Conservation (phyloP, 23 tunicate genomes). For the Styela clava region DNA sequence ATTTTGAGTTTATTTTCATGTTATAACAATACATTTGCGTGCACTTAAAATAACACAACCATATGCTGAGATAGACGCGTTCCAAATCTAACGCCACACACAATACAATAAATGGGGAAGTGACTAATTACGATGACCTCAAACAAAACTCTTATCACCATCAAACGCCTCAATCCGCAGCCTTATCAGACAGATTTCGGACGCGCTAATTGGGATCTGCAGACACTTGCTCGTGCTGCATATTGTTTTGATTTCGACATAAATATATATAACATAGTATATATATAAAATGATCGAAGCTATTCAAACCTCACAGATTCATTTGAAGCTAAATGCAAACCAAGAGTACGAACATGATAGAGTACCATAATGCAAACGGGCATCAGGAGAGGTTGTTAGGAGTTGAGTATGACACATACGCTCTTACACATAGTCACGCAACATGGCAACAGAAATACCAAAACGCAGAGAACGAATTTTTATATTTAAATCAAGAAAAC, state of each 20-base stretch:
- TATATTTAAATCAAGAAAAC: background rate
- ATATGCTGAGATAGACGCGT: background rate
- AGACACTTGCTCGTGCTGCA: background rate
- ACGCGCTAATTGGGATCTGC: background rate
- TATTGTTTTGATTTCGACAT: background rate
- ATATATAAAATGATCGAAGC: background rate
- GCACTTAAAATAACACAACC: background rate
- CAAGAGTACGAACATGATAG: background rate
- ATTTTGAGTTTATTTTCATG: too few relatives aligned
- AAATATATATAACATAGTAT: background rate
- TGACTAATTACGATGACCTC: slow-evolving; percentile 9
- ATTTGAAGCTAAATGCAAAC: background rate
- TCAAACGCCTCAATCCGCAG: background rate
- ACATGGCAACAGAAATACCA: background rate
- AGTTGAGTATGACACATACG: background rate
- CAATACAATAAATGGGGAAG: background rate
- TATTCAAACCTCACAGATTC: background rate
- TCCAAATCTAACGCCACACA: background rate
- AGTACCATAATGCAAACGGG: background rate
- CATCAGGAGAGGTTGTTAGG: background rate
- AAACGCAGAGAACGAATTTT: background rate
- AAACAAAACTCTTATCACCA: background rate
- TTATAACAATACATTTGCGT: too few relatives aligned
- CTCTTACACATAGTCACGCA: background rate
- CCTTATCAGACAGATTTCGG: background rate